Percentiles rank a stretch among this genome's conserved stretches.
phyloP scores from a whole-genome alignment of 2,888 invertebrate genomes.

The Hyposoter dolosus region DNA sequence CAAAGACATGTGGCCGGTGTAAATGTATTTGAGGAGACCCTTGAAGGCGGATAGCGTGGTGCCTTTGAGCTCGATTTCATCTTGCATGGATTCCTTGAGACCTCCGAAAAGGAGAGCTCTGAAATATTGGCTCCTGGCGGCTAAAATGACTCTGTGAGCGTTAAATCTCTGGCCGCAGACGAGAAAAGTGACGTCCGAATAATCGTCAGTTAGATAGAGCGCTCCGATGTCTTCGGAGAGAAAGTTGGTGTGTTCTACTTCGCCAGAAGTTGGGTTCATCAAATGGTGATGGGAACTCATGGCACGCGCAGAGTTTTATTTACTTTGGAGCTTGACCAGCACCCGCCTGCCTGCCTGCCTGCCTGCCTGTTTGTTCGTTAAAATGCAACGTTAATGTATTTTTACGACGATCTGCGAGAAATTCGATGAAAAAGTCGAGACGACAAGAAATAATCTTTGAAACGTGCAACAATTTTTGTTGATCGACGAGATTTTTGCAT shows the following conservation, averaged over 20 bases:
- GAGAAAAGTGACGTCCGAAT: slow-evolving; percentile 95
- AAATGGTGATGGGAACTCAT: slow-evolving; percentile 82
- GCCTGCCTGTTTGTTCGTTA: background rate
- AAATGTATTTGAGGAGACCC: slow-evolving; percentile 96
- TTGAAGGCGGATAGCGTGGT: slow-evolving; percentile 94
- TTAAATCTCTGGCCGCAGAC: slow-evolving; percentile 91
- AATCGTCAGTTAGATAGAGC: slow-evolving; percentile 94
- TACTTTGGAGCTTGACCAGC: slow-evolving; percentile 26
- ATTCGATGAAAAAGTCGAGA: background rate
- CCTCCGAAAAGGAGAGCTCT: slow-evolving; percentile 93
- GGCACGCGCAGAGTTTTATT: slow-evolving; percentile 10
- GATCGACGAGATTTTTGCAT: background rate
- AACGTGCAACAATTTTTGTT: background rate
- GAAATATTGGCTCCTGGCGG: slow-evolving; percentile 98
- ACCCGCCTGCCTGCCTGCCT: slow-evolving; percentile 21
- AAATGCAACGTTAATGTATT: background rate
- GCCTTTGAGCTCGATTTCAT: slow-evolving; percentile 94
- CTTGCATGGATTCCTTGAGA: slow-evolving; percentile 90
- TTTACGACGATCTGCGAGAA: background rate
- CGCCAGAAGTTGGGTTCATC: slow-evolving; percentile 82
- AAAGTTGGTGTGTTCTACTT: slow-evolving; percentile 89
- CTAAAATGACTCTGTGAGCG: slow-evolving; percentile 94
- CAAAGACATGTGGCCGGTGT: slow-evolving; percentile 92
- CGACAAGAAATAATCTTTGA: background rate
- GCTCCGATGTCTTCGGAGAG: slow-evolving; percentile 95